phyloP scores from a whole-genome alignment of 2,113 vertebrate species.

The Potamarius usumacintae region DNA sequence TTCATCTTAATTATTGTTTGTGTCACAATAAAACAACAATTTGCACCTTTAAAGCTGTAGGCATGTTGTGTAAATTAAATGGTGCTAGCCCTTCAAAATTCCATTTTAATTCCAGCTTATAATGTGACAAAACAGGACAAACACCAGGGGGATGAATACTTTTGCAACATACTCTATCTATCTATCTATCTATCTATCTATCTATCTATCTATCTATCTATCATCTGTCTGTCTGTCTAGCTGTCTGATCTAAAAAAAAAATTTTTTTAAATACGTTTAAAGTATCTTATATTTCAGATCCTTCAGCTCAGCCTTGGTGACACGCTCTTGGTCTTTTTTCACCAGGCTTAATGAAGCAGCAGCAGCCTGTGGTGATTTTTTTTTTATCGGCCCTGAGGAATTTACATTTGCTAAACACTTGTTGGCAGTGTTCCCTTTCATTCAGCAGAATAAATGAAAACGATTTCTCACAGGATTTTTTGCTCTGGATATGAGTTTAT shows the following conservation, averaged over 20 bases:
- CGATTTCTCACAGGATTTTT: background rate
- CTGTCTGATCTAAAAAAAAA: background rate
- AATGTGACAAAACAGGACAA: no score
- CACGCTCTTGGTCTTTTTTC: background rate
- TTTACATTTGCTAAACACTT: slow-evolving; percentile 4
- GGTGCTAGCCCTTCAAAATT: no score
- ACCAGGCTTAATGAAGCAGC: background rate
- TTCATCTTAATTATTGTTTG: no score
- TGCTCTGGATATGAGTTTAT: background rate
- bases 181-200: background rate
- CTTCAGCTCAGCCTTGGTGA: background rate
- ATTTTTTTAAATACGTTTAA: background rate
- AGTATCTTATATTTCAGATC: background rate
- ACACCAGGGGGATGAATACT: background rate
- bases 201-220: background rate
- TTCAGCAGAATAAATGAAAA: background rate
- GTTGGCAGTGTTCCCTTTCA: background rate
- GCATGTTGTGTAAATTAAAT: no score
- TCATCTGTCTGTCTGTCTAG: background rate
- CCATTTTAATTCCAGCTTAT: no score
- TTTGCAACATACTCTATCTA: no score
- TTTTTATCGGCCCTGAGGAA: background rate
- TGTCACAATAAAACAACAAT: no score
- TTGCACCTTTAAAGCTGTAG: no score
- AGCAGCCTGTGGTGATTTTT: background rate